Evolutionary conservation across 2,797 vertebrate species (phyloP), one percentile per base, ranked within the genome.

Genomic region (Tauraco hartlaubi): DNA sequence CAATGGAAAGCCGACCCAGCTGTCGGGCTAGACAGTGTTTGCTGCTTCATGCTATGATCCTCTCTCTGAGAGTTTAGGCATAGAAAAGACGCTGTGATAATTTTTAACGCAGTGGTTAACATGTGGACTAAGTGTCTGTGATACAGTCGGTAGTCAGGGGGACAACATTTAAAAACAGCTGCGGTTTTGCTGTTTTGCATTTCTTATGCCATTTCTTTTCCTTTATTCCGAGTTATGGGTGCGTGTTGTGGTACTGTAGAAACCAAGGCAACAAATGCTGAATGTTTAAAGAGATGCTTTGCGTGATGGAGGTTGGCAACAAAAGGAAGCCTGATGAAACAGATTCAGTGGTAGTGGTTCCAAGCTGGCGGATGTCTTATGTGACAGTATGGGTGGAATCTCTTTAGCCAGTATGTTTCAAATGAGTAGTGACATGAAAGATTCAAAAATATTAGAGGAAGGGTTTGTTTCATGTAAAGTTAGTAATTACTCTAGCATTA

Each of bases 241-340:
- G 73, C 35, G 18, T 4, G 7, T 62, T 62, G 23, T 19, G 66
- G 44, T 44, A 29, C 26, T 52, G 33, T 25, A 61, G 77, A 92
- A 93, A 92, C 35, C 59, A 92, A 86, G 67, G 33, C 71, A 87
- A 82, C 52, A 83, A 90, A 85, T 61, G 33, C 16, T 77, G 67
- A 77, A 67, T 92, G 49, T 85, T 93, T 79, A 63, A 92, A 85
- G 68, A 56, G 31, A 5, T 58, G 69, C 51, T 93, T 79, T 89
- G 74, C 28, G 51, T 85, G 51, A 79, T 85, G 84, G 89, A 44
- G 75, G 16, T 29, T 71, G 59, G 78, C 67, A 94, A 23, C 1
- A 1, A 67, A 83, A 64, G 44, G 72, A 63, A 67, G 31, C 33
- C 52, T 41, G 31, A 31, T 78, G 66, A 31, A 94, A 67, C 7